Evolutionary conservation across 2,797 vertebrate genomes (phyloP).

Genomic region (Leptatherina wallacei): DNA sequence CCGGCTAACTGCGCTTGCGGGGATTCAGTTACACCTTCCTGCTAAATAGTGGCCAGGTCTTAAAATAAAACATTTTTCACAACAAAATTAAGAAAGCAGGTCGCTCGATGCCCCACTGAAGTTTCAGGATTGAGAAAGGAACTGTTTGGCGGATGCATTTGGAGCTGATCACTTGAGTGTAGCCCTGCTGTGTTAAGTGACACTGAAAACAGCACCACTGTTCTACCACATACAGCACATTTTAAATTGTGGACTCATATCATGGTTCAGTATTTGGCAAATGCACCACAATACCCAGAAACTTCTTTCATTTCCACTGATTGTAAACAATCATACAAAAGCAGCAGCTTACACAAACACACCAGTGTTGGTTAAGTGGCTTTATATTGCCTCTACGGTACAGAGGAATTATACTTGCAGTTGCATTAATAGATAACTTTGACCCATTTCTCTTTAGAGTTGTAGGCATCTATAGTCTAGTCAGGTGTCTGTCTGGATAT

Average conservation of each 20-base stretch:
- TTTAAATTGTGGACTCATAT: slow-evolving; percentile 25
- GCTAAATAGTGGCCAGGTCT: slow-evolving; percentile 66
- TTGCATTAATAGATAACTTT: slow-evolving; percentile 50
- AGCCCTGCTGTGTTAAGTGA: slow-evolving; percentile 19
- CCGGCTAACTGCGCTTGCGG: slow-evolving; percentile 72
- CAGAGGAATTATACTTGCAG: slow-evolving; percentile 24
- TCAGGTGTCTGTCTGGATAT: slow-evolving; percentile 45
- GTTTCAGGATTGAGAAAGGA: not conserved
- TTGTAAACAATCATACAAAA: not conserved
- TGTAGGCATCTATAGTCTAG: slow-evolving; percentile 35
- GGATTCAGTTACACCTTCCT: slow-evolving; percentile 69
- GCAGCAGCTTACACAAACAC: slow-evolving; percentile 1
- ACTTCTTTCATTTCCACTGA: not conserved
- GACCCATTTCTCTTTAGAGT: slow-evolving; percentile 38
- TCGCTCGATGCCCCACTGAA: not conserved
- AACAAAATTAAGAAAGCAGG: not conserved
- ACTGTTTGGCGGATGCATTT: not conserved
- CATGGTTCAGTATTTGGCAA: not conserved
- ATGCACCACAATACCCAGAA: not conserved
- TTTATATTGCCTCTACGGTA: slow-evolving; percentile 15
- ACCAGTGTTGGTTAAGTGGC: not conserved
- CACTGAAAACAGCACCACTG: not conserved
- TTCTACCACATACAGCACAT: not conserved
- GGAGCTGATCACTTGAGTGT: not conserved
- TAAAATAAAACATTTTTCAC: slow-evolving; percentile 18